Evolutionary conservation across 2,888 invertebrate genomes (phyloP).

Genomic region (Idaea straminata): DNA sequence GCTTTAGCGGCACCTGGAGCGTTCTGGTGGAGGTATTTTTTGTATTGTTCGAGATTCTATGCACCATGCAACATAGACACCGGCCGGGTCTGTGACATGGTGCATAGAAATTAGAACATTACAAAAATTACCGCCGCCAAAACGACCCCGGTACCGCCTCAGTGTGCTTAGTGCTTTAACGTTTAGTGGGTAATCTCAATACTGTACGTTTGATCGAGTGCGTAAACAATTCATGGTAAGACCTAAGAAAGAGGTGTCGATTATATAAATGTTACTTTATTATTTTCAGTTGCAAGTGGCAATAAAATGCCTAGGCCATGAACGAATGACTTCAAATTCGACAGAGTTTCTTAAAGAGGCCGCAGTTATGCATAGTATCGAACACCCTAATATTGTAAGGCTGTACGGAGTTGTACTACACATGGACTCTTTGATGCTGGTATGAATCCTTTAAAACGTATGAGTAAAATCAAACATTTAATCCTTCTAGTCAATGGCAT

Average conservation of each 20-base stretch:
- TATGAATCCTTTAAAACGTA: slow-evolving; percentile 37
- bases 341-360: slow-evolving; percentile 99
- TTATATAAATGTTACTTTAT: slow-evolving; percentile 4
- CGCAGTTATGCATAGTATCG: slow-evolving; percentile 98
- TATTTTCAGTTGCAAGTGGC: slow-evolving; percentile 92
- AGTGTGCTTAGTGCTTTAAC: no score
- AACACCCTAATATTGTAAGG: slow-evolving; percentile 98
- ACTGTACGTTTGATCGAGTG: no score
- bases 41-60: no score
- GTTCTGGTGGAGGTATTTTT: no score
- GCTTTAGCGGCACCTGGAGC: no score
- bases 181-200: no score
- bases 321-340: slow-evolving; percentile 97
- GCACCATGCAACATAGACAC: no score
- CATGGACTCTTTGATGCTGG: slow-evolving; percentile 89
- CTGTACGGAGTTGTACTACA: slow-evolving; percentile 98
- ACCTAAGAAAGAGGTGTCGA: not conserved
- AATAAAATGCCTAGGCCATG: slow-evolving; percentile 96
- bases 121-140: no score
- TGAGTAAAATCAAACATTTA: not conserved
- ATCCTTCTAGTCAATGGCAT: no score
- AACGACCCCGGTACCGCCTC: no score
- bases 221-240: not conserved
- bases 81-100: no score
- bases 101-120: no score